Evolutionary conservation across 2,888 invertebrate species (phyloP).

Genomic region (Acronicta leporina): DNA sequence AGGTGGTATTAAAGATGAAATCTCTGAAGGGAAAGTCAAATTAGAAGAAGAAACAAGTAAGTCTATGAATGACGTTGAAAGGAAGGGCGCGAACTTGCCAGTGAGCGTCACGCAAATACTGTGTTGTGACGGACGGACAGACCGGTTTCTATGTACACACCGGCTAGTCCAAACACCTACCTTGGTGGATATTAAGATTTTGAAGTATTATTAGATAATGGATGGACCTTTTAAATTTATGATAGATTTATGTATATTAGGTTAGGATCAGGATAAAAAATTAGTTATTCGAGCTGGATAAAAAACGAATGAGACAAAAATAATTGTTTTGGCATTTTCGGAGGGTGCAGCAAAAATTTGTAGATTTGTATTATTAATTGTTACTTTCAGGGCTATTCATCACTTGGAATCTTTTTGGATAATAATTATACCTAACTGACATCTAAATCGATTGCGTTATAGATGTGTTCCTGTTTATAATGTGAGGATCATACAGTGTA

Average conservation of each 20-base stretch:
- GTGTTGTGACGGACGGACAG: slow-evolving; percentile 71
- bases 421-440: neutral
- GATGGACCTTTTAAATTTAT: slow-evolving; percentile 33
- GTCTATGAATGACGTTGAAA: slow-evolving; percentile 72
- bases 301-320: slow-evolving; percentile 11
- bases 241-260: slow-evolving; percentile 41
- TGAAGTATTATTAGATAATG: slow-evolving; percentile 55
- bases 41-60: slow-evolving; percentile 40
- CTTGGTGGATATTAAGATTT: slow-evolving; percentile 58
- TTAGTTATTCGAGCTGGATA: slow-evolving; percentile 10
- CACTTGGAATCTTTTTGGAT: neutral
- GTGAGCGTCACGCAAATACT: slow-evolving; percentile 79
- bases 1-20: neutral
- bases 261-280: slow-evolving; percentile 28
- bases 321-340: slow-evolving; percentile 16
- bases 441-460: slow-evolving; percentile 12
- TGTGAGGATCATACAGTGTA: slow-evolving; percentile 27
- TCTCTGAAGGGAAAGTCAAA: slow-evolving; percentile 54
- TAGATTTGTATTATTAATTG: slow-evolving; percentile 8
- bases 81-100: slow-evolving; percentile 67
- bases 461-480: slow-evolving; percentile 20
- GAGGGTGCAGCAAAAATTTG: slow-evolving; percentile 7
- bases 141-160: slow-evolving; percentile 79
- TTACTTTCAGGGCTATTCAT: neutral
- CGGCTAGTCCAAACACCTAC: slow-evolving; percentile 66